Evolutionary conservation across 2,888 invertebrate species (phyloP).

Genomic region (Alentia gelatinosa): DNA sequence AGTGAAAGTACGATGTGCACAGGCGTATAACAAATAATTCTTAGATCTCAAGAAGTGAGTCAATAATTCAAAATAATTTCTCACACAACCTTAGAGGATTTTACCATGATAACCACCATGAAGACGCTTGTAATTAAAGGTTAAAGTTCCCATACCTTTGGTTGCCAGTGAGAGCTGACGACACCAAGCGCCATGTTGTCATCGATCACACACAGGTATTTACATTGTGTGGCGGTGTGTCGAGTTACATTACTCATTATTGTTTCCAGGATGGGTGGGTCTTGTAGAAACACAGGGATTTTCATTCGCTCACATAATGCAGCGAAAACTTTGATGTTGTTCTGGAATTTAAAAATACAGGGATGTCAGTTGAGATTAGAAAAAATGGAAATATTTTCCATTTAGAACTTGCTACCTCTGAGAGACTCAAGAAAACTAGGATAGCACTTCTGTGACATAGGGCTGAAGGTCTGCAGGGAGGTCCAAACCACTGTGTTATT

Average conservation of each 20-base stretch:
- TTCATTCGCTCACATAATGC: not conserved
- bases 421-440: no score
- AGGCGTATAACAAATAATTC: no score
- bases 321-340: constrained; percentile 3
- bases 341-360: not conserved
- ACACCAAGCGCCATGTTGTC: constrained; percentile 67
- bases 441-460: not conserved
- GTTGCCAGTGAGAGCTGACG: constrained; percentile 61
- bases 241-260: constrained; percentile 59
- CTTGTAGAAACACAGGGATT: constrained; percentile 69
- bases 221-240: constrained; percentile 52
- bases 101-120: no score
- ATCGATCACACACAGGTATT: constrained; percentile 62
- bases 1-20: no score
- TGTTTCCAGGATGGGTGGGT: constrained; percentile 68
- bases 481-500: no score
- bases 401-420: no score
- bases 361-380: not conserved
- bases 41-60: no score
- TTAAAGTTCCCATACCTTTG: constrained; percentile 64
- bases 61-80: no score
- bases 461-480: no score
- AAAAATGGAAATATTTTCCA: no score
- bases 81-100: no score
- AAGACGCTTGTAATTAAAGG: no score